Base-by-base conservation (phyloP, 2,797 vertebrate species). In the Sebastes wilsoni region DNA sequence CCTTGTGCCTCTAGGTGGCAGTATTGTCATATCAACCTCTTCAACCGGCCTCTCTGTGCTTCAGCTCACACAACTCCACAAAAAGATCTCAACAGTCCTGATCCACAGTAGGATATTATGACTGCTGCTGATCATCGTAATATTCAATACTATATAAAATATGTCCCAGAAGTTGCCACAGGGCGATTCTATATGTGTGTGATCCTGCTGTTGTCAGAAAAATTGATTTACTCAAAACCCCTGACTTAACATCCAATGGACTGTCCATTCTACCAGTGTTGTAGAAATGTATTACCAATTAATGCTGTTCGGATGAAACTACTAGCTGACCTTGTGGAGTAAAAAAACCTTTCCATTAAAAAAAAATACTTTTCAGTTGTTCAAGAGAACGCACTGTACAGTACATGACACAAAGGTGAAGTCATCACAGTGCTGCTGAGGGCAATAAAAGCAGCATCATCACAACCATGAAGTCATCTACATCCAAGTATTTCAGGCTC, bases 1-100 rank as follows among this genome's bases (percentile, higher is more conserved):
- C 22, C n/a, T 18, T 68, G 22, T 4, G 6, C 89, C 95, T 89
- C 93, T 94, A 95, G 95, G 94, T 94, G 95, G 94, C 92, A 95
- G 92, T 96, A 83, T 95, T 94, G 95, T 77, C 94, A 92, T 94
- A 87, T 77, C 91, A 88, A 93, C 90, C 36, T 88, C 71, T 55
- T 66, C 34, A 46, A 73, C 9, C 4, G 1, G 38, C 12, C 6
- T 69, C 23, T 20, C 13, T 72, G 4, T 46, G 61, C 42, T 77
- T 25, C 22, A 69, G 59, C 52, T 72, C 70, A 62, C 22, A 75
- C 23, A 66, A 76, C 84, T 67, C 61, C 60, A 67, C 49, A 77
- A 62, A 61, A 58, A 79, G 77, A 79, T 72, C 32, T 79, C 38
- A 77, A 58, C 34, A 34, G n/a, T 72, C 27, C 59, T 64, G 42